phyloP scores from a whole-genome alignment of 2,888 invertebrate species.

The Lacanobia oleracea region DNA sequence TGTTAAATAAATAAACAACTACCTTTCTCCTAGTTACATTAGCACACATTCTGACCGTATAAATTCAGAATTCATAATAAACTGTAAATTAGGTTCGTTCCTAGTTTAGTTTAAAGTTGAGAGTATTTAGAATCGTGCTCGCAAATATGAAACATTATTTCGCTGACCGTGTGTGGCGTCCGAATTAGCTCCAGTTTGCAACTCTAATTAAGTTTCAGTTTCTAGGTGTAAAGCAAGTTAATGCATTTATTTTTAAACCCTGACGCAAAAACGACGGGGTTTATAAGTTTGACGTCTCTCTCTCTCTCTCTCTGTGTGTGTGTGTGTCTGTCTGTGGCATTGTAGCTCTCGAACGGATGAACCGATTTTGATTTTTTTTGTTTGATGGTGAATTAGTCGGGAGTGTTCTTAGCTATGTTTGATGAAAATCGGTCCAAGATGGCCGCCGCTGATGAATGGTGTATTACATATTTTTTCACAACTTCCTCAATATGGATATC shows the following conservation, averaged over 20 bases:
- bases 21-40: background rate
- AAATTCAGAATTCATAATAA: background rate
- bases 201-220: conserved; percentile 19
- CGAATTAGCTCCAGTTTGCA: conserved; percentile 36
- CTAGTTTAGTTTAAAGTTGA: background rate
- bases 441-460: too few species aligned
- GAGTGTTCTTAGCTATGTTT: too few species aligned
- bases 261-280: too few species aligned
- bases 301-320: too few species aligned
- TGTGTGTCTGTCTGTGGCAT: too few species aligned
- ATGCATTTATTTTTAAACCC: conserved; percentile 48
- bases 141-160: conserved; percentile 1
- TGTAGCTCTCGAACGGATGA: too few species aligned
- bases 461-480: too few species aligned
- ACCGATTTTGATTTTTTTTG: too few species aligned
- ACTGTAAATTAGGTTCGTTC: background rate
- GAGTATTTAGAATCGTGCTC: background rate
- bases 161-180: conserved; percentile 12
- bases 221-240: conserved; percentile 17
- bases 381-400: too few species aligned
- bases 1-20: background rate
- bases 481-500: too few species aligned
- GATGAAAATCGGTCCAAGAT: too few species aligned
- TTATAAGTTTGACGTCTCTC: too few species aligned
- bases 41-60: background rate